These are phyloP conservation scores for Mechanitis messenoides DNA, from an alignment of 2,888 invertebrate species.

Conservation along the genomic window DNA sequence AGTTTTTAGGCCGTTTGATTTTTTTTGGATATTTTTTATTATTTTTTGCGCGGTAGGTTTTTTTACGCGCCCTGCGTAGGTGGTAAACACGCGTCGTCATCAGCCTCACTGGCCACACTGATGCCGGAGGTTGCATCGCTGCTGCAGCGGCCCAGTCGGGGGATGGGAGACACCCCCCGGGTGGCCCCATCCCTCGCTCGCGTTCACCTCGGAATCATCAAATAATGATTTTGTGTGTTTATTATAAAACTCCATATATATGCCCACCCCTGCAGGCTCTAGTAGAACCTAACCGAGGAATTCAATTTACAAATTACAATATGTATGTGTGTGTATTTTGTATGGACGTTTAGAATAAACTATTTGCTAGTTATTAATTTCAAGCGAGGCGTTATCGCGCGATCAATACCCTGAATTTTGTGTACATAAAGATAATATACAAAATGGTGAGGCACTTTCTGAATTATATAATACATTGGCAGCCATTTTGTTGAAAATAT, in stretches of 20 bases:
- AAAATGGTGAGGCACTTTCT: slow-evolving; percentile 23
- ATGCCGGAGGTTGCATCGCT: slow-evolving; percentile 62
- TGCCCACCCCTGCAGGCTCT: slow-evolving; percentile 27
- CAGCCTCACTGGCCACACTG: slow-evolving; percentile 75
- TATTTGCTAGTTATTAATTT: slow-evolving; percentile 58
- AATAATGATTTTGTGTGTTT: slow-evolving; percentile 74
- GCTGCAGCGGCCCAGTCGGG: slow-evolving; percentile 56
- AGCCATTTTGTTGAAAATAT: slow-evolving; percentile 25
- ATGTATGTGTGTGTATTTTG: slow-evolving; percentile 39
- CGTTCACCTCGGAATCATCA: slow-evolving; percentile 71
- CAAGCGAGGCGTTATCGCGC: slow-evolving; percentile 45
- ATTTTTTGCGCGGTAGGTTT: slow-evolving; percentile 48
- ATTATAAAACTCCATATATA: slow-evolving; percentile 60
- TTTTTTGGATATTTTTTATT: slow-evolving; percentile 39
- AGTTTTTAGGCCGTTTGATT: slow-evolving; percentile 51
- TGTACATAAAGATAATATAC: slow-evolving; percentile 32
- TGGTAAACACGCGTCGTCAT: slow-evolving; percentile 71
- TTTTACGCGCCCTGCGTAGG: slow-evolving; percentile 71
- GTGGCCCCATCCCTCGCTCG: slow-evolving; percentile 38
- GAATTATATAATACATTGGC: slow-evolving; percentile 25
- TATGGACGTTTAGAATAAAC: slow-evolving; percentile 52
- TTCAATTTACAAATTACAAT: slow-evolving; percentile 40
- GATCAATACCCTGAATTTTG: slow-evolving; percentile 46
- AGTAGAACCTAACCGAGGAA: slow-evolving; percentile 34
- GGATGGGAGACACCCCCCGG: slow-evolving; percentile 46